Evolutionary conservation across 2,888 invertebrate genomes (phyloP), one percentile per base, ranked within the genome.

Genomic region (Rotaria macrura): DNA sequence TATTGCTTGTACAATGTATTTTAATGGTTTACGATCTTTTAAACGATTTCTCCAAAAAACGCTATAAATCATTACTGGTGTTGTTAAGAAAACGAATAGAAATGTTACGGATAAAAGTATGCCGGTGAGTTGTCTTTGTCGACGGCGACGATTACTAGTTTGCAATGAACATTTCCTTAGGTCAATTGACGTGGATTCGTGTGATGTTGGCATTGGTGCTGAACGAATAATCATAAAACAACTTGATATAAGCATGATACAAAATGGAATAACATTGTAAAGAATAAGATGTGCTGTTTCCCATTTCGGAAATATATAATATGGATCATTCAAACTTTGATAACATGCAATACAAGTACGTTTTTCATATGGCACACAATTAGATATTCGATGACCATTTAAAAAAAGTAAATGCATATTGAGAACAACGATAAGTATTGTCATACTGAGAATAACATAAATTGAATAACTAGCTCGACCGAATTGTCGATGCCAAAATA

Each of bases 291-390:
- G 86, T 54, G 84, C 72, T 54, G 43, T 84, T 54, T 86, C 84
- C 86, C 86, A 86, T 84, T 86, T 86, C 14, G 84, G 84, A 83
- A 86, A 86, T 34, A 86, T 84, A 47, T 84, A 86, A 40, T 55
- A n/a, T 47, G 38, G n/a, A 57, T 86, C 86, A 25, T 74, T 34
- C 20, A 34, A 34, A 43, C 84, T 29, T 40, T 55, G n/a, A 38
- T 86, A 86, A 83, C 86, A 86, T 34, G 38, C 25, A 40, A 84
- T 40, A 83, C 49, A 40, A 40, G 40, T 84, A 43, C 72, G 23
- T 29, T 65, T 65, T 20, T 1, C 79, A 79, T 25, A 79, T 40
- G 79, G 79, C 25, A n/a, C 4, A 79, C 79, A 79, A 43, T 79
- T 79, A 7, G 43, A 23, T 43, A 43, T 25, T 43, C 10, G 9